Base-by-base conservation (phyloP, 1,140 invertebrate species). In the Drosophila nigrodunni region DNA sequence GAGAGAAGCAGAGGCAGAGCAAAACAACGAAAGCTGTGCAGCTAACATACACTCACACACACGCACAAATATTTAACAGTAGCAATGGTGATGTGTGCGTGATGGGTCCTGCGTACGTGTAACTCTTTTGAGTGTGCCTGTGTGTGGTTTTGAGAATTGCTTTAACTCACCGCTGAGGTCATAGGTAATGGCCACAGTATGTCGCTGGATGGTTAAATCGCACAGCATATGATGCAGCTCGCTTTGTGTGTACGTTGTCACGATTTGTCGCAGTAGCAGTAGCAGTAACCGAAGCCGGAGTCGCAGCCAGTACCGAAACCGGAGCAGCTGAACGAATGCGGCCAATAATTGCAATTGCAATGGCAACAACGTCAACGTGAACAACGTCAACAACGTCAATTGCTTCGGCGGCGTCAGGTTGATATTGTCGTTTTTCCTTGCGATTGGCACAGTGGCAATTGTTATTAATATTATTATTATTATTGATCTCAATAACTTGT, bases 141-240 rank as follows among this genome's bases (percentile, higher is more conserved):
- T 15, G 25, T 44, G 41, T 58, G 43, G 58, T 46, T 46, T 49
- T 59, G 25, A n/a, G 18, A 55, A 65, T 18, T 62, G 30, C n/a
- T 7, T 55, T 47, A 58, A 78, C 77, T 78, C 67, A 79, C 77
- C 77, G 77, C 77, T 79, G 77, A 76, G 77, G 77, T 79, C 77
- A 79, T 79, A 79, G 74, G 68, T 78, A 62, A 79, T 79, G 74
- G 77, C 77, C 77, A 68, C 77, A 79, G 77, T 79, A 72, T 77
- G 68, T 79, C 74, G 77, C 74, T 79, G 69, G 77, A 73, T 73
- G 49, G 73, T 62, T 73, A 79, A 79, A 79, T 71, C 74, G 74
- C 77, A 70, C 77, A 79, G 77, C 77, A 79, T 79, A 79, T 79
- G 77, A 79, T 68, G 74, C 74, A 79, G 77, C 67, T 79, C 77